These are phyloP conservation scores for Baccha elongata DNA, from an alignment of 2,888 invertebrate species.

Conservation along the genomic window DNA sequence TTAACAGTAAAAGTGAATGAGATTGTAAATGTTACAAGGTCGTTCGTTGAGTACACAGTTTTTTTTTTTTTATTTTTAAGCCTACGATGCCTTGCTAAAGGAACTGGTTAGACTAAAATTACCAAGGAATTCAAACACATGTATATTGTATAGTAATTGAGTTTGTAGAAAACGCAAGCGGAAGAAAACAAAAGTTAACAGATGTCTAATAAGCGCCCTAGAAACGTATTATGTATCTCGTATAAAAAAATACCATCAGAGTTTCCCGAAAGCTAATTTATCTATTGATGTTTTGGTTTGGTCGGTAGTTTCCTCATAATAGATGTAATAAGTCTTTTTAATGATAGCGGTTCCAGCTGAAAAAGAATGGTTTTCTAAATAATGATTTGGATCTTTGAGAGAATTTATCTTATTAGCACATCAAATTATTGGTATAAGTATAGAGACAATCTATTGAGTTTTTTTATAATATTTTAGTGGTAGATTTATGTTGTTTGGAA, in stretches of 20 bases:
- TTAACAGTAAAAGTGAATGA: constrained; percentile 68
- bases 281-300: neutral
- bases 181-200: neutral
- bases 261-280: neutral
- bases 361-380: constrained; percentile 11
- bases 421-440: no score
- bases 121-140: neutral
- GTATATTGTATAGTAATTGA: neutral
- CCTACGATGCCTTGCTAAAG: neutral
- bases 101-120: constrained; percentile 43
- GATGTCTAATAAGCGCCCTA: constrained; percentile 4
- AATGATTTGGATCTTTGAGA: constrained; percentile 17
- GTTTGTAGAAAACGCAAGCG: neutral
- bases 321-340: constrained; percentile 23
- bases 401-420: neutral
- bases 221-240: constrained; percentile 6
- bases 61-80: constrained; percentile 18
- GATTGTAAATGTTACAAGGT: constrained; percentile 68
- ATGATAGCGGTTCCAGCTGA: constrained; percentile 3
- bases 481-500: no score
- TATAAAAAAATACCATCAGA: neutral
- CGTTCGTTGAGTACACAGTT: constrained; percentile 39
- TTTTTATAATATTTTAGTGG: no score
- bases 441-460: no score
- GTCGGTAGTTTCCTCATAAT: constrained; percentile 10